These are phyloP conservation scores for Platysteira castanea DNA, from an alignment of 2,113 vertebrate species.

Conservation along the genomic window DNA sequence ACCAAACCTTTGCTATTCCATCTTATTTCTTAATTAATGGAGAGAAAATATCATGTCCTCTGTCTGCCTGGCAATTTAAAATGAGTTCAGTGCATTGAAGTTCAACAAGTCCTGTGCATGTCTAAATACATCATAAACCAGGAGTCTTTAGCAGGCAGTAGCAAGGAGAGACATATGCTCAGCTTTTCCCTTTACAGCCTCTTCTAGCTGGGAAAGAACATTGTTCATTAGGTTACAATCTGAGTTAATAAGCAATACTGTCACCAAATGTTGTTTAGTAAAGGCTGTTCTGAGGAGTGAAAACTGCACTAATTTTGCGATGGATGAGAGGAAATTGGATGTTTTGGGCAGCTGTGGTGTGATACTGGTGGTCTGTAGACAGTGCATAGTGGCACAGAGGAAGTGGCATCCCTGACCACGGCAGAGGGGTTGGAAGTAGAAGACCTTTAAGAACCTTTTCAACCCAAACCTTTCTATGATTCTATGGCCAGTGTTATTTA, in stretches of 20 bases:
- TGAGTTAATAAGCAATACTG: constrained; percentile 5
- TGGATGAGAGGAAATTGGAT: neutral
- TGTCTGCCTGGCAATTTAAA: neutral
- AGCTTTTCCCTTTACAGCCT: constrained; percentile 1
- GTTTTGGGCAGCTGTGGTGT: neutral
- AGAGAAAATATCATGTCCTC: neutral
- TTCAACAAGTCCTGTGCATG: neutral
- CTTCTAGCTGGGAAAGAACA: neutral
- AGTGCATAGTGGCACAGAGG: neutral
- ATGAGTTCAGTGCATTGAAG: neutral
- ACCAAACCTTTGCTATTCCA: neutral
- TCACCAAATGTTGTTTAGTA: neutral
- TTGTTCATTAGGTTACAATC: neutral
- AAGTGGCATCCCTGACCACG: neutral
- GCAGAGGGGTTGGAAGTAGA: neutral
- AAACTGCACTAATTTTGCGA: neutral
- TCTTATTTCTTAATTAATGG: neutral
- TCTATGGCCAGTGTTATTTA: neutral
- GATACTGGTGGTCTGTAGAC: rapidly evolving
- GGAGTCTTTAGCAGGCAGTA: neutral
- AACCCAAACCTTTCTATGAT: neutral
- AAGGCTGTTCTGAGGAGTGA: neutral
- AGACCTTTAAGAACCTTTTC: neutral
- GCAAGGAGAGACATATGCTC: neutral
- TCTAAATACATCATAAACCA: neutral